These are phyloP conservation scores for Actias luna DNA, from an alignment of 2,888 invertebrate species.

Conservation along the genomic window DNA sequence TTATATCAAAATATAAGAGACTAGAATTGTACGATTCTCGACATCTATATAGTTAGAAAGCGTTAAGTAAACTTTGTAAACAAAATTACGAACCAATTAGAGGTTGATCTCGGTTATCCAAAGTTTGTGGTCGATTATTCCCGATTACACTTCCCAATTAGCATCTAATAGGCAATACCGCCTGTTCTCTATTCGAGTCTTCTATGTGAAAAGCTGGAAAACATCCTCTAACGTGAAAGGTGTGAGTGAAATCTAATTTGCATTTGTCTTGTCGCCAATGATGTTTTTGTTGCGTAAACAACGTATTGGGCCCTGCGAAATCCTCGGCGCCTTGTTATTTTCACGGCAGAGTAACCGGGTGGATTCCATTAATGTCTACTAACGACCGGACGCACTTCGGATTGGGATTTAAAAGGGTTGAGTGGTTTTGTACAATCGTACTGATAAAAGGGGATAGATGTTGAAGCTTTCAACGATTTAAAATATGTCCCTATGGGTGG, in stretches of 20 bases:
- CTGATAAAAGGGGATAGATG: constrained; percentile 76
- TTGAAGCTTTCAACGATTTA: constrained; percentile 76
- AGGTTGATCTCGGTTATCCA: too few relatives aligned
- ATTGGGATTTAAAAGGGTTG: constrained; percentile 81
- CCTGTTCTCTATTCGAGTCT: neutral
- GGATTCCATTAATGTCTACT: constrained; percentile 80
- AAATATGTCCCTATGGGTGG: constrained; percentile 66
- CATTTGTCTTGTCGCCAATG: constrained; percentile 12
- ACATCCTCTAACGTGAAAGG: neutral
- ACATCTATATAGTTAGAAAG: too few relatives aligned
- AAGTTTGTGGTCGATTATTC: too few relatives aligned
- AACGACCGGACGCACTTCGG: constrained; percentile 79
- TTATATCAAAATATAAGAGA: too few relatives aligned
- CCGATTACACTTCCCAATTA: neutral
- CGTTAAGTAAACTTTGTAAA: too few relatives aligned
- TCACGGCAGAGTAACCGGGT: constrained; percentile 72
- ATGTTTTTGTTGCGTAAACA: constrained; percentile 19
- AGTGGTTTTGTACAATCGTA: constrained; percentile 80
- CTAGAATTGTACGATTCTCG: too few relatives aligned
- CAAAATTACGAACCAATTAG: too few relatives aligned
- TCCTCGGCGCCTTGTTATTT: constrained; percentile 65
- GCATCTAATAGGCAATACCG: neutral
- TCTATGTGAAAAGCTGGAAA: neutral
- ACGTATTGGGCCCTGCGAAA: constrained; percentile 19
- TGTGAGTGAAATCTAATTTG: constrained; percentile 12